Base-by-base conservation (phyloP, 2,888 invertebrate genomes). In the Julus scanicus region DNA sequence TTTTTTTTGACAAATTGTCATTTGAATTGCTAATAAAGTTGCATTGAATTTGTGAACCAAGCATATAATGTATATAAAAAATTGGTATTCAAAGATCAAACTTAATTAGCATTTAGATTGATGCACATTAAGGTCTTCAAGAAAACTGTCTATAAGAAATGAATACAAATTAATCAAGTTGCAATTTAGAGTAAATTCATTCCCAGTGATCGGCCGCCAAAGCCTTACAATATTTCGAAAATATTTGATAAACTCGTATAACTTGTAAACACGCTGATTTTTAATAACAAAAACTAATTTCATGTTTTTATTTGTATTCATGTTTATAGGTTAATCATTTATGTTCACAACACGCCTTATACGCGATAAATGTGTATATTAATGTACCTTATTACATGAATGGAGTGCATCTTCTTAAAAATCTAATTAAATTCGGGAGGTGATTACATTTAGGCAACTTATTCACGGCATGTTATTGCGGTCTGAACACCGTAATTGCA, bases 71-170 rank as follows among this genome's bases (percentile, higher is more conserved):
- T 9, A 49, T 53, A 53, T 4, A 53, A 17, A 17, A 17, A 15
- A 13, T 15, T 13, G 11, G 53, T 53, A 53, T 57, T 17, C 71
- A 71, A 2, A 5, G 29, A 71, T 71, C 20, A 71, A 71, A 80
- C 37, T 80, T 37, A 5, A 80, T 80, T 80, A 80, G 13, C 80
- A 80, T 80, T 80, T 80, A 80, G 37, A 80, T 80, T 80, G 37
- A 37, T 80, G 80, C 11, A 37, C 80, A 13, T 15, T 37, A 13
- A 39, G 37, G 37, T 37, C 15, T 80, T 80, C 13, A 37, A 13
- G 37, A 37, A 80, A 80, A 37, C 37, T 1, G 11, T 29, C 15
- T 0, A 80, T 29, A 80, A 80, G 13, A 5, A 37, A 80, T 80
- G 37, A 80, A 37, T 29, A 2, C 80, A 37, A 3, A 37, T 80